These are phyloP conservation scores for Acridotheres tristis DNA, from an alignment of 2,797 vertebrate genomes.

Conservation along the genomic window DNA sequence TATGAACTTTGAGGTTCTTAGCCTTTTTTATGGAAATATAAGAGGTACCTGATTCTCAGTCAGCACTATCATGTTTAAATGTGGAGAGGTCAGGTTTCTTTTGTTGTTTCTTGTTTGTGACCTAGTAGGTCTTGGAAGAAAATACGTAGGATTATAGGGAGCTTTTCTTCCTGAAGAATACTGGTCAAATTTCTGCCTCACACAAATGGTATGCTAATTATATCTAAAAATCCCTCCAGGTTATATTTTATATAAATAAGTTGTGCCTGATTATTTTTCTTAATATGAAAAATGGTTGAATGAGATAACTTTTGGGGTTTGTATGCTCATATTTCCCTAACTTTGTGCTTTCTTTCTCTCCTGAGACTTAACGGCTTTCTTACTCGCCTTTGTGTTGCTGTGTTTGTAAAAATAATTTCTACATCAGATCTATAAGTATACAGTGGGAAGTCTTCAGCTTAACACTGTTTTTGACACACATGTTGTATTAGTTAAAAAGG, in stretches of 20 bases:
- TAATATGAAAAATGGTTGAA: background rate
- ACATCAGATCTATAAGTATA: background rate
- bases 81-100: background rate
- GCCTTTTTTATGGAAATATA: background rate
- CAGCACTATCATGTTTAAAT: background rate
- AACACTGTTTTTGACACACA: background rate
- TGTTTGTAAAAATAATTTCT: background rate
- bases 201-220: background rate
- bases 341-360: background rate
- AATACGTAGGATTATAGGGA: background rate
- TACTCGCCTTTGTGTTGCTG: background rate
- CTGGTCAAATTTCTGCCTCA: background rate
- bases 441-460: background rate
- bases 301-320: background rate
- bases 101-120: fast-evolving
- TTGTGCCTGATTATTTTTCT: background rate
- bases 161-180: background rate
- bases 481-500: background rate
- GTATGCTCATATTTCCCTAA: background rate
- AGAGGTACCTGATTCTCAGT: background rate
- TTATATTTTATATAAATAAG: background rate
- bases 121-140: background rate
- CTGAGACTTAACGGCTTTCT: background rate
- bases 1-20: background rate
- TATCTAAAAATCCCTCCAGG: background rate